Evolutionary conservation across 2,888 invertebrate species (phyloP).

Genomic region (Helleia helle): DNA sequence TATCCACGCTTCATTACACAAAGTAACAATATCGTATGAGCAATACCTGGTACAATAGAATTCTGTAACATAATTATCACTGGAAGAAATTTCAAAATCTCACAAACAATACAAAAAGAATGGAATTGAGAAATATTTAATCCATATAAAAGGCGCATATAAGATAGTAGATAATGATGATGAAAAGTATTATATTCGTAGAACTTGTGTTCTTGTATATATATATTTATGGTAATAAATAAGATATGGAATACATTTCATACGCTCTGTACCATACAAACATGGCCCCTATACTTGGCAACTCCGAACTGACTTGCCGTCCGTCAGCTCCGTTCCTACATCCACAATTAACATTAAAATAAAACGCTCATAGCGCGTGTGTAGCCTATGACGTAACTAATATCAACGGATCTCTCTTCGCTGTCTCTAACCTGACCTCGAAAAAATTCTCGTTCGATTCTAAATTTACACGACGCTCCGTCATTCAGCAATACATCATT

Average conservation of each 20-base stretch:
- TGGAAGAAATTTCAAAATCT: too few relatives aligned
- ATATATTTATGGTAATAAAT: too few relatives aligned
- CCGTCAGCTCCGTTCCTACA: slow-evolving; percentile 23
- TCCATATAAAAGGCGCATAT: too few relatives aligned
- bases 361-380: slow-evolving; percentile 30
- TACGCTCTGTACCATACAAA: slow-evolving; percentile 9
- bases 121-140: too few relatives aligned
- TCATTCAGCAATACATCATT: slow-evolving; percentile 51
- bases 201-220: slow-evolving; percentile 4
- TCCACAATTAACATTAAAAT: slow-evolving; percentile 30
- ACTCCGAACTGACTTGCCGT: slow-evolving; percentile 18
- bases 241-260: neutral
- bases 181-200: neutral
- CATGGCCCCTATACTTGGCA: slow-evolving; percentile 16
- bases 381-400: slow-evolving; percentile 41
- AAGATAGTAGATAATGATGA: too few relatives aligned
- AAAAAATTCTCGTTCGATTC: slow-evolving; percentile 45
- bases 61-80: neutral
- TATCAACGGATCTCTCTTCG: slow-evolving; percentile 32
- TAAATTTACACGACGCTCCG: slow-evolving; percentile 49
- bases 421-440: slow-evolving; percentile 47
- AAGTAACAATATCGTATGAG: slow-evolving; percentile 1
- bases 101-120: too few relatives aligned
- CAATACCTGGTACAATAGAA: neutral
- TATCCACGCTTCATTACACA: neutral